Percentiles rank a stretch among this genome's conserved stretches.
Conservation (phyloP, 2,113 vertebrate genomes). For the Uria lomvia region DNA sequence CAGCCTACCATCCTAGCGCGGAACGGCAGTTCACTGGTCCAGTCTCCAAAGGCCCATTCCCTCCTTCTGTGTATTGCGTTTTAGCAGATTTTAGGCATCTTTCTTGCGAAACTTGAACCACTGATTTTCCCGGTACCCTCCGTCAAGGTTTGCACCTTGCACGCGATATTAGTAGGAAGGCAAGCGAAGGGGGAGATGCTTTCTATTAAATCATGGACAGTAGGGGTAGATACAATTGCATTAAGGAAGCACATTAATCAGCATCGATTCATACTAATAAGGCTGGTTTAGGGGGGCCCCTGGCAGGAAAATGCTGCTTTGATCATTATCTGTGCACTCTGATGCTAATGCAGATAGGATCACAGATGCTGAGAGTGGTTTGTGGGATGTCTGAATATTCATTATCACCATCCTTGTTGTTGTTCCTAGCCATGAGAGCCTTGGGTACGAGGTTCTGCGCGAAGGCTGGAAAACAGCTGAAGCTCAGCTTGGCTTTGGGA, state of each 20-base stretch:
- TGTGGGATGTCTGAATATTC: conserved; percentile 64
- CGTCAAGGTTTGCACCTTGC: background rate
- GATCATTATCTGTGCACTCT: conserved; percentile 55
- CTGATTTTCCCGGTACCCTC: background rate
- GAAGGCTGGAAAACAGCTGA: conserved; percentile 21
- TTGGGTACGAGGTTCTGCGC: background rate
- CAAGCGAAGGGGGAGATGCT: background rate
- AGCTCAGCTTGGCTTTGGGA: conserved; percentile 32
- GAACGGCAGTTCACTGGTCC: background rate
- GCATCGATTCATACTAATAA: conserved; percentile 51
- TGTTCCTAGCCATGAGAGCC: conserved; percentile 33
- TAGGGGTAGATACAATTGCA: conserved; percentile 32
- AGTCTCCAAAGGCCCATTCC: background rate
- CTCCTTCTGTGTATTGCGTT: background rate
- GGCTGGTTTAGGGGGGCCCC: conserved; percentile 39
- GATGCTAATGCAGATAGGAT: conserved; percentile 49
- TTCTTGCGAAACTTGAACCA: background rate
- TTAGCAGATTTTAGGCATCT: background rate
- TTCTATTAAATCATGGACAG: conserved; percentile 2
- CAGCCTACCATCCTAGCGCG: background rate
- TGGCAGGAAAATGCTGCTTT: conserved; percentile 61
- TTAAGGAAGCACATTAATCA: conserved; percentile 51
- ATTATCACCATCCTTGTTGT: conserved; percentile 36
- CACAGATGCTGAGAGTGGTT: conserved; percentile 50
- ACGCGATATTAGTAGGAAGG: background rate